Evolutionary conservation across 1,140 invertebrate species (phyloP).

Genomic region (Brachionus koreanus): DNA sequence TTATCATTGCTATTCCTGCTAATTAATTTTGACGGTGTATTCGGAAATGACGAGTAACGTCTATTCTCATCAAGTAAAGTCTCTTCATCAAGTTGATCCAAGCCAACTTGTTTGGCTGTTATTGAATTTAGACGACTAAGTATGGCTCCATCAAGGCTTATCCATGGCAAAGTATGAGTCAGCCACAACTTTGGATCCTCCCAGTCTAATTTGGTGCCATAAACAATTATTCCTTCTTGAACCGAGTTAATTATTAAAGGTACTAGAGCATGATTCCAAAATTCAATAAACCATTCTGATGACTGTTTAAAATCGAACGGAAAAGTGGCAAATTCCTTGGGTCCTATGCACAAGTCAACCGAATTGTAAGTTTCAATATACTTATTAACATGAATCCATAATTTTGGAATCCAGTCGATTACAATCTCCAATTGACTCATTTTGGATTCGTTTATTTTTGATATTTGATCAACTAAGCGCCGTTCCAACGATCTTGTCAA

Average conservation of each 20-base stretch:
- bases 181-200: conserved; percentile 28
- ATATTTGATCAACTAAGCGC: conserved; percentile 77
- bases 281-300: conserved; percentile 27
- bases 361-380: conserved; percentile 92
- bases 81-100: not conserved
- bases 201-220: conserved; percentile 16
- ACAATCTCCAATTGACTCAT: conserved; percentile 72
- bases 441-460: conserved; percentile 64
- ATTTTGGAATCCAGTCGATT: conserved; percentile 86
- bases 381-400: conserved; percentile 89
- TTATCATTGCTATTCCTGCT: not conserved
- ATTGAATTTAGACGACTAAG: not conserved
- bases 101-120: not conserved
- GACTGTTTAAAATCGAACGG: conserved; percentile 28
- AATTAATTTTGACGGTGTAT: conserved; percentile 26
- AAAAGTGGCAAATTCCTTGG: not conserved
- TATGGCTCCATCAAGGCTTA: not conserved
- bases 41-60: not conserved
- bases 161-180: not conserved
- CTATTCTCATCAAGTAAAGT: not conserved
- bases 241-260: conserved; percentile 2
- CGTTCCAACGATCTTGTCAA: conserved; percentile 80
- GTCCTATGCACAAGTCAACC: conserved; percentile 87
- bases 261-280: conserved; percentile 31
- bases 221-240: conserved; percentile 23